A percentile compares a stretch with the other conserved stretches of the same genome.
phyloP scores from a whole-genome alignment of 1,140 invertebrate genomes.

The Drosophila ohnishii region DNA sequence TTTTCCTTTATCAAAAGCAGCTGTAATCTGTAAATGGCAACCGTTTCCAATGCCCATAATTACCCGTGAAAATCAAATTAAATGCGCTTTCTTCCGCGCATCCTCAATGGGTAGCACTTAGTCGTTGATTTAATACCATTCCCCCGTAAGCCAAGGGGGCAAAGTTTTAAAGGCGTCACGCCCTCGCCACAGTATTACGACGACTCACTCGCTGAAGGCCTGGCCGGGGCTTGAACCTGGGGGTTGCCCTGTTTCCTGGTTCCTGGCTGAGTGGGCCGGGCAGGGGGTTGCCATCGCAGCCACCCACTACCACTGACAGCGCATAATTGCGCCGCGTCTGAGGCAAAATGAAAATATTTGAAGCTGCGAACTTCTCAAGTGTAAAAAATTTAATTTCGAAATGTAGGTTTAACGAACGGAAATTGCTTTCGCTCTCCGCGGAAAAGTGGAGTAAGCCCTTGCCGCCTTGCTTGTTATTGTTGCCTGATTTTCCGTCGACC shows the following conservation, averaged over 20 bases:
- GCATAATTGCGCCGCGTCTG: slow-evolving; percentile 64
- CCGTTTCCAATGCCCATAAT: slow-evolving; percentile 4
- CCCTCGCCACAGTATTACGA: slow-evolving; percentile 56
- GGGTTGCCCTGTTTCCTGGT: slow-evolving; percentile 31
- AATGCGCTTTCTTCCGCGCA: neutral
- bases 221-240: slow-evolving; percentile 5
- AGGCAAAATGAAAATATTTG: slow-evolving; percentile 79
- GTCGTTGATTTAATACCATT: slow-evolving; percentile 10
- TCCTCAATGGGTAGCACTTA: slow-evolving; percentile 20
- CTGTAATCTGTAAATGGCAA: neutral
- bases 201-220: slow-evolving; percentile 51
- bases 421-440: slow-evolving; percentile 73
- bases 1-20: neutral
- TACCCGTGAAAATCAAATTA: slow-evolving; percentile 6
- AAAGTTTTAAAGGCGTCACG: slow-evolving; percentile 47
- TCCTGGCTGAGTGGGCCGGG: slow-evolving; percentile 20
- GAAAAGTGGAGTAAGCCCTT: slow-evolving; percentile 61
- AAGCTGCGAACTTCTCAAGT: slow-evolving; percentile 77
- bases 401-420: slow-evolving; percentile 81
- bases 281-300: slow-evolving; percentile 29
- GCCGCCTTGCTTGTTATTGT: slow-evolving; percentile 41
- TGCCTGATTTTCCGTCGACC: slow-evolving; percentile 34
- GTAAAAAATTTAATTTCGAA: slow-evolving; percentile 81
- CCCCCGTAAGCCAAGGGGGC: neutral
- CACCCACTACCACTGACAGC: slow-evolving; percentile 26